Evolutionary conservation across 2,888 invertebrate genomes (phyloP).

Genomic region (Belgica antarctica): DNA sequence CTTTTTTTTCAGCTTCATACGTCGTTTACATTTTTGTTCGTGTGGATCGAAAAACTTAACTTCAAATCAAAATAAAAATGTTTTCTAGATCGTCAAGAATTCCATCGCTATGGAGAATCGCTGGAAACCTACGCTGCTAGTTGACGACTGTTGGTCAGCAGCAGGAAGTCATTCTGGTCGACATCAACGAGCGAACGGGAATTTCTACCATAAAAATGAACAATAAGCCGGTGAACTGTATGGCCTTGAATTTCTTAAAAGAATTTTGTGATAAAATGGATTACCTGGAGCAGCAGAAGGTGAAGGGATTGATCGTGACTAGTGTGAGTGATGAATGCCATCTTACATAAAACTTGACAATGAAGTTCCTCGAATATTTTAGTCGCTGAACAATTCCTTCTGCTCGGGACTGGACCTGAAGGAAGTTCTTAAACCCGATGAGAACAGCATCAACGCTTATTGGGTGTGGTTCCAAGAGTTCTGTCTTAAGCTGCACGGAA

Average conservation of each 20-base stretch:
- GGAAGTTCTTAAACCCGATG: slow-evolving; percentile 75
- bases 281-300: slow-evolving; percentile 63
- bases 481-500: slow-evolving; percentile 71
- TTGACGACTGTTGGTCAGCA: slow-evolving; percentile 49
- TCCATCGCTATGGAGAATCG: background rate
- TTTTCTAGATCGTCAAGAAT: background rate
- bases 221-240: slow-evolving; percentile 71
- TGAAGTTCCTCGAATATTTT: too few relatives aligned
- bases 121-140: background rate
- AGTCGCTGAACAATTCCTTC: slow-evolving; percentile 68
- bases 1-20: background rate
- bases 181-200: slow-evolving; percentile 60
- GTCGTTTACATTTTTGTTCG: background rate
- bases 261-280: slow-evolving; percentile 62
- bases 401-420: slow-evolving; percentile 76
- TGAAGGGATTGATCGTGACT: slow-evolving; percentile 69
- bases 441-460: slow-evolving; percentile 62
- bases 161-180: slow-evolving; percentile 47
- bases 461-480: slow-evolving; percentile 71
- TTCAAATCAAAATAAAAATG: too few relatives aligned
- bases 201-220: slow-evolving; percentile 68
- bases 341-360: too few relatives aligned
- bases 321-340: slow-evolving; percentile 60
- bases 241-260: slow-evolving; percentile 66
- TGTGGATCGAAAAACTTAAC: background rate